These are phyloP conservation scores for Congeria kusceri DNA, from an alignment of 2,888 invertebrate species.

Conservation along the genomic window DNA sequence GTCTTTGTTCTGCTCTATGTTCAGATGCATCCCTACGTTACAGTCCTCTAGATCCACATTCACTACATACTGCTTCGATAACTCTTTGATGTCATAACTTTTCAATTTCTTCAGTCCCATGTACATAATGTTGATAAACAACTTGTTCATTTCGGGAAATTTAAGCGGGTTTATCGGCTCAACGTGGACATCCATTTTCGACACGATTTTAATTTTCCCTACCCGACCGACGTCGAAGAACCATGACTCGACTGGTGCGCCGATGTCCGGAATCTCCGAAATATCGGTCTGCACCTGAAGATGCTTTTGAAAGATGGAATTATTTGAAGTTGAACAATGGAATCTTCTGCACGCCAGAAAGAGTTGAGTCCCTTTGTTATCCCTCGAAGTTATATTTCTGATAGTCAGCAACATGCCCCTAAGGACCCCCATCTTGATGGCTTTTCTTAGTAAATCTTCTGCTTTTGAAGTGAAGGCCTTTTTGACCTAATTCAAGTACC, in stretches of 20 bases:
- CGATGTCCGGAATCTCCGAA: slow-evolving; percentile 43
- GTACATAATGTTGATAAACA: slow-evolving; percentile 63
- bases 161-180: slow-evolving; percentile 65
- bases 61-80: slow-evolving; percentile 61
- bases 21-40: slow-evolving; percentile 50
- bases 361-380: no score
- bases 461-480: no score
- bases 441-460: no score
- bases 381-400: no score
- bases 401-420: no score
- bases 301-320: slow-evolving; percentile 22
- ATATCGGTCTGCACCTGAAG: slow-evolving; percentile 3
- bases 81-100: slow-evolving; percentile 24
- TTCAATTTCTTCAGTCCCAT: slow-evolving; percentile 36
- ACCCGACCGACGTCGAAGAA: slow-evolving; percentile 61
- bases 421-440: no score
- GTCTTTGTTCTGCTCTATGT: slow-evolving; percentile 48
- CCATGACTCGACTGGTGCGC: slow-evolving; percentile 62
- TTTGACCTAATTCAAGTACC: no score
- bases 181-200: slow-evolving; percentile 63
- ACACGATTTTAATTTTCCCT: slow-evolving; percentile 57
- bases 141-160: slow-evolving; percentile 68
- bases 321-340: neutral
- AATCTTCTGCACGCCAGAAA: no score
- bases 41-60: slow-evolving; percentile 53